phyloP scores from a whole-genome alignment of 1,140 invertebrate species.

The Mesaphorura yosii region DNA sequence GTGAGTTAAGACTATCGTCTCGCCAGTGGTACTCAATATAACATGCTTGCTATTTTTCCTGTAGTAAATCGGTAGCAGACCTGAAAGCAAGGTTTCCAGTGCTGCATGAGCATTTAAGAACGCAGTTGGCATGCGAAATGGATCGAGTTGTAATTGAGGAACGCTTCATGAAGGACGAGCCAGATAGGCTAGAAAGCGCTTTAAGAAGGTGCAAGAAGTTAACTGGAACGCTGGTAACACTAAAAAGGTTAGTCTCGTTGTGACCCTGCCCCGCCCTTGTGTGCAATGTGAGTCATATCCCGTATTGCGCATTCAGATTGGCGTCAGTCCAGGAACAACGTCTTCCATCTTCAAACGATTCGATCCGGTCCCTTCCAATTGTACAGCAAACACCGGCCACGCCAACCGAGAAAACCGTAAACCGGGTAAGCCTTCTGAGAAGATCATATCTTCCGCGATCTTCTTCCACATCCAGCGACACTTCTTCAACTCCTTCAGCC shows the following conservation, averaged over 20 bases:
- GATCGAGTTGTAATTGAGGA: slow-evolving; percentile 86
- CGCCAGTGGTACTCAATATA: too few species aligned
- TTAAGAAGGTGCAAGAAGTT: slow-evolving; percentile 88
- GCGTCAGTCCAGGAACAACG: slow-evolving; percentile 90
- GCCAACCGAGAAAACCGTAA: slow-evolving; percentile 2
- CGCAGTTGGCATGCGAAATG: slow-evolving; percentile 79
- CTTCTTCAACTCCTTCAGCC: not conserved
- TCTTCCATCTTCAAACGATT: slow-evolving; percentile 46
- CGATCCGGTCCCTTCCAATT: not conserved
- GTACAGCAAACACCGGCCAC: not conserved
- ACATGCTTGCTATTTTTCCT: slow-evolving; percentile 6
- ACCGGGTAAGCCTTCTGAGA: slow-evolving; percentile 27
- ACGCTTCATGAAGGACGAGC: slow-evolving; percentile 89
- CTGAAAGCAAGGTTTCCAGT: slow-evolving; percentile 81
- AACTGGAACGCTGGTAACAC: slow-evolving; percentile 85
- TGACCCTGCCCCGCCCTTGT: too few species aligned
- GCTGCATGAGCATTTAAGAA: slow-evolving; percentile 77
- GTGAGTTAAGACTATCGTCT: slow-evolving; percentile 36
- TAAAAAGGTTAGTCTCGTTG: slow-evolving; percentile 69
- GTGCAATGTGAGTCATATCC: too few species aligned
- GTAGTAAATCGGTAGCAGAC: slow-evolving; percentile 87
- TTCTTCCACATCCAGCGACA: not conserved
- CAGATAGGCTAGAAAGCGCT: slow-evolving; percentile 78
- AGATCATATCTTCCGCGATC: not conserved
- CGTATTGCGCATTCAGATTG: too few species aligned